phyloP scores from a whole-genome alignment of 92 coral and sea anemone genomes.

The Paragorgia papillata region DNA sequence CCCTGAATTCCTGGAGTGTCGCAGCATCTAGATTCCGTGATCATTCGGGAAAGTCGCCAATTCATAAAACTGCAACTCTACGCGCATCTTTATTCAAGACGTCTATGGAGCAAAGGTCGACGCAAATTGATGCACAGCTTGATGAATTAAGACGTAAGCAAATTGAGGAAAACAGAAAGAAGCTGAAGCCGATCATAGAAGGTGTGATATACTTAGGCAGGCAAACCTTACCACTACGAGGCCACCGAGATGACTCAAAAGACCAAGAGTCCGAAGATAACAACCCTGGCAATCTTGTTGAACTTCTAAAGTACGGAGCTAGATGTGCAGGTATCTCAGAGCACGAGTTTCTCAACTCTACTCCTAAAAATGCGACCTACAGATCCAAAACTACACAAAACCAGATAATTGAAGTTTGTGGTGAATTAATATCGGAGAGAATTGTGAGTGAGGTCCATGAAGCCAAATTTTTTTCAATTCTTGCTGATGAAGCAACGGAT shows the following conservation, averaged over 20 bases:
- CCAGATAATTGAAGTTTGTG: too few relatives aligned
- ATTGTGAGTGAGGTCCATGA: slow-evolving; percentile 17
- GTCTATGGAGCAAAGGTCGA: neutral
- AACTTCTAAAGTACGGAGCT: neutral
- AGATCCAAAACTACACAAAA: too few relatives aligned
- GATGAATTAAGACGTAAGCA: slow-evolving; percentile 16
- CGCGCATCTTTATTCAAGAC: slow-evolving; percentile 31
- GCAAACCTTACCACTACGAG: slow-evolving; percentile 19
- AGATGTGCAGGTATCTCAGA: too few relatives aligned
- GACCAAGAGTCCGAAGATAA: slow-evolving; percentile 15
- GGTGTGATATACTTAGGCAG: slow-evolving; percentile 18
- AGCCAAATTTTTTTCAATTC: slow-evolving; percentile 42
- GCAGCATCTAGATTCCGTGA: slow-evolving; percentile 12
- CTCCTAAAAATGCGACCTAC: neutral
- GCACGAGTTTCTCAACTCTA: too few relatives aligned
- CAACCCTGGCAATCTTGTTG: slow-evolving; percentile 48
- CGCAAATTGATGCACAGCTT: slow-evolving; percentile 19
- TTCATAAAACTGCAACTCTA: slow-evolving; percentile 45
- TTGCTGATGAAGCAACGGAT: slow-evolving; percentile 51
- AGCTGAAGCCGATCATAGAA: slow-evolving; percentile 20
- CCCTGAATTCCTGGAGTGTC: slow-evolving; percentile 6
- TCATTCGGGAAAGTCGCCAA: slow-evolving; percentile 26
- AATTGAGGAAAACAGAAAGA: slow-evolving; percentile 32
- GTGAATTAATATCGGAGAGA: slow-evolving; percentile 27
- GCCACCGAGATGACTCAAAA: too few relatives aligned